A percentile compares a stretch with the other conserved stretches of the same genome.
These are phyloP conservation scores for Istiophorus platypterus DNA, from an alignment of 2,113 vertebrate genomes.

Conservation along the genomic window DNA sequence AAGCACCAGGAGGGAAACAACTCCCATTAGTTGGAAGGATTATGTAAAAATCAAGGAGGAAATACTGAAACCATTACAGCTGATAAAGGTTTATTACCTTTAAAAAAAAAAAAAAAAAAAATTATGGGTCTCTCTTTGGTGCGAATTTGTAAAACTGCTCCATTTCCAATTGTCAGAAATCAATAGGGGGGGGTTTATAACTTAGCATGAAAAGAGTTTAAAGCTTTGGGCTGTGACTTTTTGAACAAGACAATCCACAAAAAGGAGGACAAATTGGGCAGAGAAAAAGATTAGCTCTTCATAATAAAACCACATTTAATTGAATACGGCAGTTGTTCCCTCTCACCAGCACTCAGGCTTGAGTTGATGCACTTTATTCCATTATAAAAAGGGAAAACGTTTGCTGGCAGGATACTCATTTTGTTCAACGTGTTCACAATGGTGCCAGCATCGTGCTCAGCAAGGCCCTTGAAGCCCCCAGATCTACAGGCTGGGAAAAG, in stretches of 20 bases:
- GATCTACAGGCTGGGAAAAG: slow-evolving; percentile 75
- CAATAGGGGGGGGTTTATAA: too few relatives aligned
- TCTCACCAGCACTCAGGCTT: slow-evolving; percentile 89
- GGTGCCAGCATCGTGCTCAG: slow-evolving; percentile 87
- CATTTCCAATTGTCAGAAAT: too few relatives aligned
- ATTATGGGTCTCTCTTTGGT: too few relatives aligned
- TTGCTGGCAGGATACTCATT: slow-evolving; percentile 89
- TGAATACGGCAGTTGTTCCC: neutral
- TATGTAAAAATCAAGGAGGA: too few relatives aligned
- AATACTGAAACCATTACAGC: too few relatives aligned
- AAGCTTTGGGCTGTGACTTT: neutral
- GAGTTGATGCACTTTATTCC: slow-evolving; percentile 88
- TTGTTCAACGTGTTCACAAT: slow-evolving; percentile 89
- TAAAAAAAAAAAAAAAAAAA: too few relatives aligned
- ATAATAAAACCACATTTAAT: neutral
- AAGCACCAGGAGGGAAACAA: neutral
- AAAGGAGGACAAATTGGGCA: neutral
- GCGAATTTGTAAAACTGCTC: too few relatives aligned
- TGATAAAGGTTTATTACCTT: too few relatives aligned
- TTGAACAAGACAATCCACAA: neutral
- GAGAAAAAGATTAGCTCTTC: neutral
- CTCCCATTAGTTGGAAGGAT: too few relatives aligned
- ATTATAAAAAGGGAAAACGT: slow-evolving; percentile 90
- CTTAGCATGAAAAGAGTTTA: neutral
- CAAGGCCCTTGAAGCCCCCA: slow-evolving; percentile 88